Base-by-base conservation (phyloP, 2,888 invertebrate species). In the Amaurobius ferox region DNA sequence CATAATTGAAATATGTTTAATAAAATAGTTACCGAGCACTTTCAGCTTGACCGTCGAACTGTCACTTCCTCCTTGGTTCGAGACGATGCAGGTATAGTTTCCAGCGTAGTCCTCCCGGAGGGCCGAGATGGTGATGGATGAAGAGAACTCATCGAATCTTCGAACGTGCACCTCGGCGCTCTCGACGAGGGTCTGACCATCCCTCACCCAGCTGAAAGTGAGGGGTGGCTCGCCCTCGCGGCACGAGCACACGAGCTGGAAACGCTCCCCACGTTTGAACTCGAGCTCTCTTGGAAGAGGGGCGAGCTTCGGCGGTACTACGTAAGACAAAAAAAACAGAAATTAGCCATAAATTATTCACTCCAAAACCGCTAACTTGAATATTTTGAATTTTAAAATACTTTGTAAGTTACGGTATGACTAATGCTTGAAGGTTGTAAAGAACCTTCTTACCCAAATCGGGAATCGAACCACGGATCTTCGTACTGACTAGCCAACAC, bases 71-170 rank as follows among this genome's bases (percentile, higher is more conserved):
- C 68, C 87, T 23, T 64, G 66, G 29, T 85, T 87, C 61, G 83
- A 79, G 7, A 85, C 87, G 30, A 85, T 73, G 61, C 87, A 87
- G 9, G 87, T 87, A 61, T 87, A 87, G 35, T 87, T 87, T 0
- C 85, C 87, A 0, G 83, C 55, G 39, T 85, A 71, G 29, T 85
- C 83, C 23, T 85, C 85, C 44, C 79, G 32, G 19, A 87, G 71
- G 0, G 83, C 74, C 0, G 80, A 30, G 26, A 87, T 67, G 5
- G 73, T 79, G 28, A 87, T 68, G 29, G 79, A 78, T 6, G 87
- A 85, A 11, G 87, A 87, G 71, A 79, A 87, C 23, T 81, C 87
- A 39, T 87, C 87, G 23, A 85, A 77, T 13, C 83, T 40, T 0
- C 85, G 62, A 7, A 87, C 70, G 1, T 74, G 40, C n/a, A 79